These are phyloP conservation scores for Drosophila anomalata DNA, from an alignment of 2,888 invertebrate genomes.

Conservation along the genomic window DNA sequence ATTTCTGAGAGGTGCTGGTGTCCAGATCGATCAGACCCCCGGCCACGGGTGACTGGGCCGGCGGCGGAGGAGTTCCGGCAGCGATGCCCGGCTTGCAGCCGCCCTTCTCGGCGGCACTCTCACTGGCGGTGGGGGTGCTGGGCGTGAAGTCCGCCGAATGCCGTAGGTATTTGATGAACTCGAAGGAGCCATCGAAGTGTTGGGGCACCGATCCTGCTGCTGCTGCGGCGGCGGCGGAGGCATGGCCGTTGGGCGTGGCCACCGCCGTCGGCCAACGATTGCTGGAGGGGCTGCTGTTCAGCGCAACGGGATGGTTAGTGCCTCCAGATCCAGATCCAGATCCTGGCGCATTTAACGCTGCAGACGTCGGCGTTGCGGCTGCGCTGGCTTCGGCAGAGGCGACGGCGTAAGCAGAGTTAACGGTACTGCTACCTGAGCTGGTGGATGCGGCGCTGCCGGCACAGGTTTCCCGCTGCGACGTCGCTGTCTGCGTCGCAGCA, in stretches of 20 bases:
- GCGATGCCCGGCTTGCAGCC: slow-evolving; percentile 18
- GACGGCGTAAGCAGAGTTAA: slow-evolving; percentile 22
- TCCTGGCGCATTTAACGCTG: slow-evolving; percentile 15
- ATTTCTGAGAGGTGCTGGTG: slow-evolving; percentile 80
- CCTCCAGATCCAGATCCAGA: slow-evolving; percentile 1
- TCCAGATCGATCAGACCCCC: slow-evolving; percentile 81
- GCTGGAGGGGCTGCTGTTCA: slow-evolving; percentile 32
- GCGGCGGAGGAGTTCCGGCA: slow-evolving; percentile 55
- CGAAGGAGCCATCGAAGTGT: slow-evolving; percentile 83
- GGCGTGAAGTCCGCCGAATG: slow-evolving; percentile 81
- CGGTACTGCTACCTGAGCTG: slow-evolving; percentile 36
- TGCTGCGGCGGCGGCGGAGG: slow-evolving; percentile 40
- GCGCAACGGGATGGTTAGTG: slow-evolving; percentile 15
- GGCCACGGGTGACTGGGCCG: slow-evolving; percentile 62
- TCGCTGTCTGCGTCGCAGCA: slow-evolving; percentile 37
- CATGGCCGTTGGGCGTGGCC: slow-evolving; percentile 68
- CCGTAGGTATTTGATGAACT: slow-evolving; percentile 83
- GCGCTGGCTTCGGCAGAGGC: slow-evolving; percentile 20
- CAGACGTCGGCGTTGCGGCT: slow-evolving; percentile 26
- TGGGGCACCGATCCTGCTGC: slow-evolving; percentile 53
- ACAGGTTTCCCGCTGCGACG: slow-evolving; percentile 34
- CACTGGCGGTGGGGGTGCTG: slow-evolving; percentile 36
- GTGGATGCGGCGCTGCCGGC: slow-evolving; percentile 4
- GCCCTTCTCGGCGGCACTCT: slow-evolving; percentile 41
- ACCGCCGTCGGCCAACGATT: slow-evolving; percentile 77